Evolutionary conservation across 2,888 invertebrate species (phyloP).

Genomic region (Polyommatus icarus): DNA sequence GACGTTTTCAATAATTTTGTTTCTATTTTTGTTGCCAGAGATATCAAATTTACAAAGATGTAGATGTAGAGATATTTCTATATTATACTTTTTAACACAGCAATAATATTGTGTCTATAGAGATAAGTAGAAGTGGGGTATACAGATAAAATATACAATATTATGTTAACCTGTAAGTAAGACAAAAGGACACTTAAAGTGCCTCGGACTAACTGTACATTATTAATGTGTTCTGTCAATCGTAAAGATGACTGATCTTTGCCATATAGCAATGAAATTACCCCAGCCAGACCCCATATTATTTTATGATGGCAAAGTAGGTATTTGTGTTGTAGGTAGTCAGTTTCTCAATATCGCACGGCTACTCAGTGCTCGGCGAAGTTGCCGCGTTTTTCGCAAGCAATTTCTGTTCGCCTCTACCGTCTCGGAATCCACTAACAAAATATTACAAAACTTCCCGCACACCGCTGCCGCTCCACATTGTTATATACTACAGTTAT

Average conservation of each 20-base stretch:
- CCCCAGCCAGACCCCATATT: no score
- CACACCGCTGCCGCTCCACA: neutral
- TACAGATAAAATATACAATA: no score
- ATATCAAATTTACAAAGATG: neutral
- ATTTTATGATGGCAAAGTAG: neutral
- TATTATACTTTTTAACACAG: no score
- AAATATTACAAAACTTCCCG: conserved; percentile 32
- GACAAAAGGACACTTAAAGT: no score
- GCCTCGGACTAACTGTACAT: no score
- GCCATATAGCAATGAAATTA: no score
- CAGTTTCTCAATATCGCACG: neutral
- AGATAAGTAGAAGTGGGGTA: no score
- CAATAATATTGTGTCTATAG: no score
- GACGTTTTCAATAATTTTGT: neutral
- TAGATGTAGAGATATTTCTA: no score
- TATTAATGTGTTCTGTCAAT: no score
- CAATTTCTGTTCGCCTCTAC: conserved; percentile 34
- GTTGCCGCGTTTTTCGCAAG: conserved; percentile 34
- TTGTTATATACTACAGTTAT: conserved; percentile 13
- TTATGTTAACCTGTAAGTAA: no score
- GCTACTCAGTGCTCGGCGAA: conserved; percentile 28
- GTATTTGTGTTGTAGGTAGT: neutral
- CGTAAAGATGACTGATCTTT: no score
- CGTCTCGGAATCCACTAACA: conserved; percentile 32
- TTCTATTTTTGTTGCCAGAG: neutral